Evolutionary conservation across 1,140 invertebrate species (phyloP).

Genomic region (Drosophila azteca): DNA sequence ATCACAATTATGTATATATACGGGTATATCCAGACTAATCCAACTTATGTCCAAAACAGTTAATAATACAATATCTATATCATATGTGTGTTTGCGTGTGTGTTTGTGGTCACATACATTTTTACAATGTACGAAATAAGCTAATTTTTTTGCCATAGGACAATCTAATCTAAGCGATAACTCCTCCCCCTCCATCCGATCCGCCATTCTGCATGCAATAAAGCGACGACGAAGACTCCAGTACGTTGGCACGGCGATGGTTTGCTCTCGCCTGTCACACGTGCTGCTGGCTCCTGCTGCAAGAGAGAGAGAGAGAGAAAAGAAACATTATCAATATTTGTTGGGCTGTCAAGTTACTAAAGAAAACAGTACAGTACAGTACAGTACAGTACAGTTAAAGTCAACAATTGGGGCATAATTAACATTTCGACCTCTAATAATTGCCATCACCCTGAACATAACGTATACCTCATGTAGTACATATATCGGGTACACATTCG

Average conservation of each 20-base stretch:
- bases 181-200: constrained; percentile 19
- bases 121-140: constrained; percentile 44
- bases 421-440: constrained; percentile 70
- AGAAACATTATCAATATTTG: constrained; percentile 14
- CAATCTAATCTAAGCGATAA: constrained; percentile 52
- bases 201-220: constrained; percentile 5
- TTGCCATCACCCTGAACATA: constrained; percentile 41
- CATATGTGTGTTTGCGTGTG: constrained; percentile 45
- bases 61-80: constrained; percentile 69
- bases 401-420: constrained; percentile 56
- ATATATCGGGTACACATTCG: background rate
- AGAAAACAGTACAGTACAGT: background rate
- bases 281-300: constrained; percentile 42
- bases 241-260: background rate
- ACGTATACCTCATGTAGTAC: background rate
- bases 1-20: constrained; percentile 82
- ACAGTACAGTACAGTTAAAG: constrained; percentile 4
- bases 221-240: too few species aligned
- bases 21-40: constrained; percentile 74
- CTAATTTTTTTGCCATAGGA: constrained; percentile 44
- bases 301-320: constrained; percentile 19
- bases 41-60: constrained; percentile 55
- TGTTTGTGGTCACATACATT: constrained; percentile 42
- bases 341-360: constrained; percentile 6
- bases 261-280: constrained; percentile 2